Evolutionary conservation across 2,888 invertebrate species (phyloP), one percentile per base, ranked within the genome.

Genomic region (Trichacis sp.): DNA sequence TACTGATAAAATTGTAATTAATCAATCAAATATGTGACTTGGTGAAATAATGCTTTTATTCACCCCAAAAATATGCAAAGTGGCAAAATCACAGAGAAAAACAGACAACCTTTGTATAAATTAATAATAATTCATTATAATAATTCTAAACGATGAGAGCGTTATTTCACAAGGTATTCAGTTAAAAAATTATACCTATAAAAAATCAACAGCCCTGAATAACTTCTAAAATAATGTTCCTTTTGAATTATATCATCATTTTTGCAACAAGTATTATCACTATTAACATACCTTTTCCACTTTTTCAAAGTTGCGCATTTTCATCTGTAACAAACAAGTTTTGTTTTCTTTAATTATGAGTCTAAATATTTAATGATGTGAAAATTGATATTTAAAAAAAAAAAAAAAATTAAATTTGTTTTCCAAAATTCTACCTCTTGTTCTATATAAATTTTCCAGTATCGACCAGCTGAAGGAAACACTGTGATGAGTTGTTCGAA

Each of bases 401-500:
- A 14, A 17, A 33, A 46, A 5, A 50, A 14, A 42, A 46, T 47
- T 29, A 29, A 20, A 14, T n/a, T n/a, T n/a, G n/a, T 51, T 19
- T 12, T 46, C 19, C 19, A 51, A n/a, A 30, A 24, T 29, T 45
- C 79, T 85, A 95, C 94, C 92, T 98, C 97, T 86, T 97, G 96
- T 82, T 98, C 97, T 74, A 98, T 97, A 86, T 97, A 99, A 74
- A 98, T 95, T 86, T 97, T 97, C 99, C 99, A 99, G 84, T 95
- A 99, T 59, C 97, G 90, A 1, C 98, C 99, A 3, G 97, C 95
- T 30, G 96, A 97, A 0, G 98, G 97, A 81, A 98, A 99, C 4
- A 96, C 95, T 1, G 89, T 86, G 0, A 99, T 94, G n/a, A 99
- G 88, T 74, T 94, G 93, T 84, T 99, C 99, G 80, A 97, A 99